Percentiles rank a stretch among this genome's conserved stretches.
These are phyloP conservation scores for Scelioninae gen. 1 DNA, from an alignment of 2,888 invertebrate genomes.

Conservation along the genomic window DNA sequence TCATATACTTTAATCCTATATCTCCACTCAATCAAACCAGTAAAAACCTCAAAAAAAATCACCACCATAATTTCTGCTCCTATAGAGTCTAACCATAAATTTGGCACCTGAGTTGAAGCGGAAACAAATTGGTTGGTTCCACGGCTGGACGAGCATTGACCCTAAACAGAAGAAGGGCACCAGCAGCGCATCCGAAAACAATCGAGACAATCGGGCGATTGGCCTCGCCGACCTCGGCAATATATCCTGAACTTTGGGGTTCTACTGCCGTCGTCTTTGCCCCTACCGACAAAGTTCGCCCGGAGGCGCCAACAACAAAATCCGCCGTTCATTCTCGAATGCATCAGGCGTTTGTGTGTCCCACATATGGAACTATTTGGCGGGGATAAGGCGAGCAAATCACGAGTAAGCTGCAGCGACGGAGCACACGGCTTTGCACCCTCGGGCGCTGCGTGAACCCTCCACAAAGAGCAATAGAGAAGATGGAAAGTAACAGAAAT, in stretches of 20 bases:
- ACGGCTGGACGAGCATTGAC: slow-evolving; percentile 68
- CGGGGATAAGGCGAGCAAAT: slow-evolving; percentile 72
- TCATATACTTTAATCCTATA: too few species aligned
- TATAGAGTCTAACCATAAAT: background rate
- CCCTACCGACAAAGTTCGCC: slow-evolving; percentile 60
- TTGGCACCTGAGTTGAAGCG: slow-evolving; percentile 49
- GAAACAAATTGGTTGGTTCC: slow-evolving; percentile 66
- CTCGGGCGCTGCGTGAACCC: slow-evolving; percentile 69
- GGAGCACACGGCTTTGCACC: slow-evolving; percentile 76
- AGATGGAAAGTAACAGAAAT: too few species aligned
- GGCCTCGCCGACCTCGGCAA: slow-evolving; percentile 68
- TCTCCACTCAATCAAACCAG: too few species aligned
- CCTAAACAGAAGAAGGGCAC: slow-evolving; percentile 69
- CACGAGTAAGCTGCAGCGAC: slow-evolving; percentile 78
- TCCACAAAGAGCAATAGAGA: slow-evolving; percentile 10
- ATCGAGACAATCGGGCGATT: slow-evolving; percentile 78
- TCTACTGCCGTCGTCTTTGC: slow-evolving; percentile 46
- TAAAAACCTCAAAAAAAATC: background rate
- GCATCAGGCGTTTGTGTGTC: slow-evolving; percentile 51
- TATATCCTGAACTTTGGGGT: slow-evolving; percentile 51
- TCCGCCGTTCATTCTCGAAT: slow-evolving; percentile 44
- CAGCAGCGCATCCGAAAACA: slow-evolving; percentile 76
- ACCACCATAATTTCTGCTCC: too few species aligned
- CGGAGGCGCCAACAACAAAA: slow-evolving; percentile 69
- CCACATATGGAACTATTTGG: slow-evolving; percentile 69